Evolutionary conservation across 2,113 vertebrate species (phyloP).

Genomic region (Chrysochloris asiatica): DNA sequence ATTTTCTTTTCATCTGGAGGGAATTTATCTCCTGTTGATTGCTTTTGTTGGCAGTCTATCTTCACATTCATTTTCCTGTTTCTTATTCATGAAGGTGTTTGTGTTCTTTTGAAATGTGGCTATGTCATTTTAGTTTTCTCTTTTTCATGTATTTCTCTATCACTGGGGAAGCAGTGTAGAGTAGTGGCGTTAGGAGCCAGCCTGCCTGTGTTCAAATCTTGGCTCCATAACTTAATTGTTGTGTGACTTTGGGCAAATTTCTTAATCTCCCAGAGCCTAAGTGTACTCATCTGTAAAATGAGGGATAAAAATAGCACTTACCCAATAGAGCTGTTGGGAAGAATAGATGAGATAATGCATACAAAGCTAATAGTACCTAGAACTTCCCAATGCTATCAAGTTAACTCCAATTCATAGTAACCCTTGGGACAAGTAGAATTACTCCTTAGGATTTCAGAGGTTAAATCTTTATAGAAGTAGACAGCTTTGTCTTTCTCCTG

Average conservation of each 20-base stretch:
- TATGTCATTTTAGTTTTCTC: neutral
- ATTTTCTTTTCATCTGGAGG: constrained; percentile 55
- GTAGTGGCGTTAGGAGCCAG: neutral
- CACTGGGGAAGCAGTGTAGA: neutral
- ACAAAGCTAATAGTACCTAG: neutral
- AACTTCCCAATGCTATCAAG: no score
- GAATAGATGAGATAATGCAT: neutral
- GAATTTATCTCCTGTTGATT: constrained; percentile 27
- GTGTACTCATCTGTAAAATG: neutral
- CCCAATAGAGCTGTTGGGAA: neutral
- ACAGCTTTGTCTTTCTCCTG: no score
- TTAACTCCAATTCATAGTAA: no score
- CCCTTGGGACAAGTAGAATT: no score
- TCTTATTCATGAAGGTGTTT: constrained; percentile 51
- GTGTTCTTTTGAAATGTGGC: constrained; percentile 60
- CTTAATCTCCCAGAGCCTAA: neutral
- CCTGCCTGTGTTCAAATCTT: neutral
- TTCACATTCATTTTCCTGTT: constrained; percentile 42
- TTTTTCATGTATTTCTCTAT: neutral
- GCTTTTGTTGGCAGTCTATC: constrained; percentile 68
- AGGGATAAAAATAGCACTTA: neutral
- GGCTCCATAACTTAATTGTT: neutral
- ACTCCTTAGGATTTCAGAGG: no score
- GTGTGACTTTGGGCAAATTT: neutral
- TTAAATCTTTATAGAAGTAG: no score